Evolutionary conservation across 2,888 invertebrate genomes (phyloP).

Genomic region (Orchestes rusci): DNA sequence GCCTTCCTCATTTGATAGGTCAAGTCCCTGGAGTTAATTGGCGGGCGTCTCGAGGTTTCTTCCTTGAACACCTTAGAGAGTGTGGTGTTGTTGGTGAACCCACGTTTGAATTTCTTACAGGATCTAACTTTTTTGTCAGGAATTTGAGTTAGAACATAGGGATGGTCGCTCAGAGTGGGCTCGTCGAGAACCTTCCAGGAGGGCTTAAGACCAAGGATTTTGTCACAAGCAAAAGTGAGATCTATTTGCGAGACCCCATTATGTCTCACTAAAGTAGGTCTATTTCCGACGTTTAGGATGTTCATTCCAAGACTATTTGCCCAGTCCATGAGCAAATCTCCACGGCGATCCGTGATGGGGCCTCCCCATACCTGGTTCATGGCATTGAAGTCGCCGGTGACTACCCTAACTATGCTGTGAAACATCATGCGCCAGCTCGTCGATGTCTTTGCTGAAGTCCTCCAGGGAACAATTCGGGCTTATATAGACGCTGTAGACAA

Average conservation of each 20-base stretch:
- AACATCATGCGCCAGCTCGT: background rate
- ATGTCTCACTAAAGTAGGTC: conserved; percentile 2
- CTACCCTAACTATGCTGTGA: background rate
- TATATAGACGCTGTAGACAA: background rate
- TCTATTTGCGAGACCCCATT: background rate
- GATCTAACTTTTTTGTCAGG: background rate
- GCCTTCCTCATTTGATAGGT: background rate
- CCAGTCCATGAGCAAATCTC: background rate
- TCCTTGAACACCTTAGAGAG: background rate
- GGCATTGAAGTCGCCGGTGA: conserved; percentile 6
- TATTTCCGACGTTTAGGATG: background rate
- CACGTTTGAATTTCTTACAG: background rate
- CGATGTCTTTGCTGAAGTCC: background rate
- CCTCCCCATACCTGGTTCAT: background rate
- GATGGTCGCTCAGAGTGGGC: background rate
- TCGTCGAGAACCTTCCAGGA: background rate
- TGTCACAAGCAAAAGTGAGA: background rate
- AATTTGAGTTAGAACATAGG: background rate
- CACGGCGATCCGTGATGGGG: background rate
- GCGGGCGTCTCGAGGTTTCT: background rate
- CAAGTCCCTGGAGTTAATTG: background rate
- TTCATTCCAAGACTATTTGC: background rate
- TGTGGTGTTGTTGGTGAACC: background rate
- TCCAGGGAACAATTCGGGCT: background rate
- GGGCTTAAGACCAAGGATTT: background rate